phyloP scores from a whole-genome alignment of 2,797 vertebrate genomes.

The Graptemys geographica region DNA sequence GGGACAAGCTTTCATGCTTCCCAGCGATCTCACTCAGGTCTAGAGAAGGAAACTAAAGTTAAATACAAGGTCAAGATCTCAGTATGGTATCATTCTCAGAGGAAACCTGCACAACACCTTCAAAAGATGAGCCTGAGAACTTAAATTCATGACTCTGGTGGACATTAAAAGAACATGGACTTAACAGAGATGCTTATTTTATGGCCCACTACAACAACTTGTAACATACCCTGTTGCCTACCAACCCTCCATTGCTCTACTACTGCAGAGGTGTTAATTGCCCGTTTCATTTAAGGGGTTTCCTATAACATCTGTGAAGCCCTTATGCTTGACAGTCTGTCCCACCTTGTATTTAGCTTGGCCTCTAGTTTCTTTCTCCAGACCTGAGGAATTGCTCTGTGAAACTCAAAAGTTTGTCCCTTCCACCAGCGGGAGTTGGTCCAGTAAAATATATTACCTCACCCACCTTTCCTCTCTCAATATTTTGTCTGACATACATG shows the following conservation, averaged over 20 bases:
- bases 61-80: background rate
- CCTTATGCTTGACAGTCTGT: background rate
- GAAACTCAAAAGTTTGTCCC: background rate
- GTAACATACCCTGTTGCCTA: background rate
- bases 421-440: background rate
- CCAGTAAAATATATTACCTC: background rate
- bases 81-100: background rate
- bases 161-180: background rate
- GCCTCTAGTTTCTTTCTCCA: background rate
- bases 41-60: background rate
- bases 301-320: background rate
- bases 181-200: background rate
- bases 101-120: background rate
- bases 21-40: background rate
- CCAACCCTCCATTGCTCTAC: background rate
- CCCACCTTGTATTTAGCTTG: background rate
- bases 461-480: background rate
- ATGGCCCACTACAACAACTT: background rate
- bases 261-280: background rate
- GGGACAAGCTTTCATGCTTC: background rate
- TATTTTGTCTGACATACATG: background rate
- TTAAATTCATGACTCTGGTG: background rate
- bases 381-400: background rate
- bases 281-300: background rate
- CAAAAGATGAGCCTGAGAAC: background rate